Evolutionary conservation across 2,113 vertebrate species (phyloP).

Genomic region (Sorex fumeus): DNA sequence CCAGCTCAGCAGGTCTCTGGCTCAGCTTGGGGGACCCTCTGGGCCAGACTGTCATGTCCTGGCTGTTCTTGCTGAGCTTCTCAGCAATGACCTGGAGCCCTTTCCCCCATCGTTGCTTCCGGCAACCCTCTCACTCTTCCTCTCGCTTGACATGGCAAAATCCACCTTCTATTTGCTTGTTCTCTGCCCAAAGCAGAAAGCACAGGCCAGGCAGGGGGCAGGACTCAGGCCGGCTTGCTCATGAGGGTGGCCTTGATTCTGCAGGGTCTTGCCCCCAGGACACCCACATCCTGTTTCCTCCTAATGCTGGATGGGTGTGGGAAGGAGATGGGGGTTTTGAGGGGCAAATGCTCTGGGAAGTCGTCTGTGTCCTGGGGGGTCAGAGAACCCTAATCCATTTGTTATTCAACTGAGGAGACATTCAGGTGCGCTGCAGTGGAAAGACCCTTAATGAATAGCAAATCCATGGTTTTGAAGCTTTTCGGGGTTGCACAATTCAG

Average conservation of each 20-base stretch:
- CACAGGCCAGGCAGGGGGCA: neutral
- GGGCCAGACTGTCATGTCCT: neutral
- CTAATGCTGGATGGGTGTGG: neutral
- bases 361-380: no score
- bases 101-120: neutral
- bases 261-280: neutral
- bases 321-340: neutral
- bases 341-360: neutral
- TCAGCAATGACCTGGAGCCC: neutral
- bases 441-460: neutral
- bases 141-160: no score
- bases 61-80: no score
- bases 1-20: neutral
- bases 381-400: neutral
- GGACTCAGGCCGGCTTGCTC: no score
- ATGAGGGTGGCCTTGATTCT: fast-evolving
- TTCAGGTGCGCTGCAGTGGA: neutral
- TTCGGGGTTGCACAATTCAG: neutral
- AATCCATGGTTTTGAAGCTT: neutral
- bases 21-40: neutral
- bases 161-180: neutral
- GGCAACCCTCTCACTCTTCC: neutral
- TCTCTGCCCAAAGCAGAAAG: neutral
- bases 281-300: fast-evolving
- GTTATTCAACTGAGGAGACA: neutral